Percentiles rank a stretch among this genome's conserved stretches.
These are phyloP conservation scores for Eira barbara DNA, from an alignment of 2,113 vertebrate genomes.

Conservation along the genomic window DNA sequence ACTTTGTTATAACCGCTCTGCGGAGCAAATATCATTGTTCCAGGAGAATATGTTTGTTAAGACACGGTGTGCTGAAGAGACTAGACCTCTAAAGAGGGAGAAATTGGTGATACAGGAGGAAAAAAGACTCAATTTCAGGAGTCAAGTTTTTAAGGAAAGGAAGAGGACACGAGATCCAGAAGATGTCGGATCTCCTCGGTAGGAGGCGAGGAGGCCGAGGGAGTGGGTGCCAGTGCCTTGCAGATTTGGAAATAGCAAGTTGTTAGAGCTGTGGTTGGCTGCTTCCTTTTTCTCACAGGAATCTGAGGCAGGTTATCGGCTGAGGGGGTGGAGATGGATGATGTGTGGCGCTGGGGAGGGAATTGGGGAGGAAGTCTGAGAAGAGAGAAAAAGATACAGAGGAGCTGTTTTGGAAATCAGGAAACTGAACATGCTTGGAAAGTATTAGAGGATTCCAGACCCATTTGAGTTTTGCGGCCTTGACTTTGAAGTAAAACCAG, in stretches of 20 bases:
- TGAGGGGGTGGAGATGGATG: not conserved
- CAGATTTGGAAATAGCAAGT: not conserved
- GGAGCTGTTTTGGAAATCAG: not conserved
- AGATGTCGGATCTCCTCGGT: not conserved
- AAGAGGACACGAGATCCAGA: not conserved
- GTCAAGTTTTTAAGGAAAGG: not conserved
- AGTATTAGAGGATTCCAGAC: not conserved
- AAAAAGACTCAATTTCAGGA: not conserved
- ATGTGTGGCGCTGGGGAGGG: not conserved
- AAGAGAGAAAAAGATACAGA: not conserved
- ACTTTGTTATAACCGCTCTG: not conserved
- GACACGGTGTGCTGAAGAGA: not conserved
- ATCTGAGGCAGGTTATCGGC: not conserved
- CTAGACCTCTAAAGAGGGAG: not conserved
- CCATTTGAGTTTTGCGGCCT: not conserved
- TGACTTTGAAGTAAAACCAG: not conserved
- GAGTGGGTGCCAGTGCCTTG: not conserved
- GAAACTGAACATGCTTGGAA: not conserved
- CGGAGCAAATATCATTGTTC: not conserved
- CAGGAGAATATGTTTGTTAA: not conserved
- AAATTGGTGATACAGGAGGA: not conserved
- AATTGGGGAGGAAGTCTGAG: not conserved
- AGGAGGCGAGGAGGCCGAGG: not conserved
- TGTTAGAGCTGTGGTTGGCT: not conserved
- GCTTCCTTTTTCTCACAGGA: not conserved